These are phyloP conservation scores for Trachelus iudaicus DNA, from an alignment of 2,888 invertebrate genomes.

Conservation along the genomic window DNA sequence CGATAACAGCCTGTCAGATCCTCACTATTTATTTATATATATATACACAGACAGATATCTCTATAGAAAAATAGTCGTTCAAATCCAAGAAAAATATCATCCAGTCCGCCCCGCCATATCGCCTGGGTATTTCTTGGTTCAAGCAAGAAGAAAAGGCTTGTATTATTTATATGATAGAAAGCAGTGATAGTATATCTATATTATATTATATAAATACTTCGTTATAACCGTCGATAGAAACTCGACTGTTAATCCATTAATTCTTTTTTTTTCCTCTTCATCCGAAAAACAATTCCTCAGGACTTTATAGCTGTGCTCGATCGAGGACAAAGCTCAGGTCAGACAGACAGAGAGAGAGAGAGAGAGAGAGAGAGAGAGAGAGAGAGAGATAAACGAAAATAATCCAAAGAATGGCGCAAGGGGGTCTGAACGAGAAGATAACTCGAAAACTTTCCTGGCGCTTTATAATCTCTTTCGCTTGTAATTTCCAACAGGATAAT, in stretches of 20 bases:
- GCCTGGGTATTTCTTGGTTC: neutral
- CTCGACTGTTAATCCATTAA: neutral
- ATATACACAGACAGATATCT: neutral
- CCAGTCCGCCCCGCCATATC: neutral
- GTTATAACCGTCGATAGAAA: neutral
- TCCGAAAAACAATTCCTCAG: neutral
- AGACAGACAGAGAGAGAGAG: too few relatives aligned
- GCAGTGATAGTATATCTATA: neutral
- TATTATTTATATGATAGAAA: neutral
- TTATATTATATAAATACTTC: neutral
- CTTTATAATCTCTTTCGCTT: neutral
- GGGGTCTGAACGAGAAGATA: neutral
- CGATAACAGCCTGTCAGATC: slow-evolving; percentile 14
- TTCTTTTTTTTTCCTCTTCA: neutral
- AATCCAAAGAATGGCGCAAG: neutral
- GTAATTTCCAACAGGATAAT: neutral
- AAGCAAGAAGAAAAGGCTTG: neutral
- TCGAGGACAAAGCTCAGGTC: neutral
- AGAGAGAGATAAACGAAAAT: neutral
- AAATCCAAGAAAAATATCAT: slow-evolving; percentile 13
- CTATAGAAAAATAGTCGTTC: slow-evolving; percentile 2
- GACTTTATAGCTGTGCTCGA: neutral
- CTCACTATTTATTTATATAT: neutral
- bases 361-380: too few relatives aligned
- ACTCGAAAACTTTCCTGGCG: neutral